Conservation (phyloP, 2,113 vertebrate genomes). For the Anarrhichthys ocellatus region DNA sequence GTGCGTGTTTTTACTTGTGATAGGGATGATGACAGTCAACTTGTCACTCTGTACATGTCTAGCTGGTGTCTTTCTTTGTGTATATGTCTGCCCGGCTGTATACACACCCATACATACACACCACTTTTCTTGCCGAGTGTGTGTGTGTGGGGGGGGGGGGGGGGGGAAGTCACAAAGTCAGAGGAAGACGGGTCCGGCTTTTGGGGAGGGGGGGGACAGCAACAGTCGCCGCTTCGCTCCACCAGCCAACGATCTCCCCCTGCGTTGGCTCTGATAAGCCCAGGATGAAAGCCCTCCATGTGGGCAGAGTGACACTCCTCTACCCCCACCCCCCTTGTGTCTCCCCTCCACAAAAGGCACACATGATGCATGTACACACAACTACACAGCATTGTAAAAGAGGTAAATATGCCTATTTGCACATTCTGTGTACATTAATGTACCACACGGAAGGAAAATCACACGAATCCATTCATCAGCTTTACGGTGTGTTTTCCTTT, state of each 20-base stretch:
- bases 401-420: constrained; percentile 52
- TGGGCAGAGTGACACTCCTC: constrained; percentile 73
- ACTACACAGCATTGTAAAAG: background rate
- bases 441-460: background rate
- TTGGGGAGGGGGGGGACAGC: constrained; percentile 38
- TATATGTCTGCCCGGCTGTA: background rate
- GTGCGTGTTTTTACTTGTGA: background rate
- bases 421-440: constrained; percentile 37
- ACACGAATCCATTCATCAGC: constrained; percentile 54
- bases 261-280: constrained; percentile 89
- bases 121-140: background rate
- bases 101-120: constrained; percentile 5
- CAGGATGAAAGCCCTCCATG: constrained; percentile 81
- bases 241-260: constrained; percentile 75
- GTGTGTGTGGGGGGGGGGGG: constrained; percentile 4
- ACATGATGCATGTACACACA: constrained; percentile 37
- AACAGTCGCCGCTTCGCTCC: constrained; percentile 80
- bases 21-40: background rate
- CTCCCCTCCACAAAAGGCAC: constrained; percentile 40
- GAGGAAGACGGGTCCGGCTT: constrained; percentile 57
- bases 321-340: constrained; percentile 23
- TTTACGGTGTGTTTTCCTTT: constrained; percentile 45
- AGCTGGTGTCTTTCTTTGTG: constrained; percentile 37
- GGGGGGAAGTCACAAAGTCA: constrained; percentile 62
- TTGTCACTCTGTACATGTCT: background rate